Conservation (phyloP, 2,888 invertebrate species). For the Pammene aurita region DNA sequence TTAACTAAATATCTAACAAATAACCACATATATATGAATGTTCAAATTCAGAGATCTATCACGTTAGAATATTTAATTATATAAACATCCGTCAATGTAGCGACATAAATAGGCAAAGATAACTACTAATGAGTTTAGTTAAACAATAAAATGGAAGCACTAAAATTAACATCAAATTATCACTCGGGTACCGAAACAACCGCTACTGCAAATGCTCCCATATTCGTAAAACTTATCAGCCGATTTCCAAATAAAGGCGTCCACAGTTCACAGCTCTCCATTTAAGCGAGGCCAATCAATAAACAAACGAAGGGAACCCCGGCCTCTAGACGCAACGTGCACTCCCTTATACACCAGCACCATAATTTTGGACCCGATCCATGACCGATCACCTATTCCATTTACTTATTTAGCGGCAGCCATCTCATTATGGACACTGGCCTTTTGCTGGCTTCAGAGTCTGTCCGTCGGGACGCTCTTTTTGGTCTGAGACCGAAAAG, state of each 20-base stretch:
- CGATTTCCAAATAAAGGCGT: slow-evolving; percentile 14
- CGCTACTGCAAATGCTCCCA: slow-evolving; percentile 1
- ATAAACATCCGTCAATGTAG: too few species aligned
- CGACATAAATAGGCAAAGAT: too few species aligned
- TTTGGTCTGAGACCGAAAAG: slow-evolving; percentile 38
- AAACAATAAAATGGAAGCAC: background rate
- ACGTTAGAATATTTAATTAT: too few species aligned
- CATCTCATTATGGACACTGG: slow-evolving; percentile 37
- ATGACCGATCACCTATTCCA: slow-evolving; percentile 34
- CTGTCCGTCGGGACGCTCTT: slow-evolving; percentile 35
- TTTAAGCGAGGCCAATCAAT: slow-evolving; percentile 28
- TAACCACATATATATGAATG: too few species aligned
- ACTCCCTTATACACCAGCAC: slow-evolving; percentile 38
- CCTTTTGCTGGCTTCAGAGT: slow-evolving; percentile 30
- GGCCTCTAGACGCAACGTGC: slow-evolving; percentile 40
- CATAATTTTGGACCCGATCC: slow-evolving; percentile 42
- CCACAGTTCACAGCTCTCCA: slow-evolving; percentile 18
- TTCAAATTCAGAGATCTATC: too few species aligned
- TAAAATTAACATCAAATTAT: slow-evolving; percentile 2
- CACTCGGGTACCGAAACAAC: background rate
- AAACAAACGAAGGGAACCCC: slow-evolving; percentile 38
- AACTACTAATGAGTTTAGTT: too few species aligned
- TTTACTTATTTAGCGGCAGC: slow-evolving; percentile 37
- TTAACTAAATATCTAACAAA: too few species aligned
- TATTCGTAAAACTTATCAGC: slow-evolving; percentile 3